Conservation (phyloP, 1,140 invertebrate species). For the Leptestheria dahalacensis region DNA sequence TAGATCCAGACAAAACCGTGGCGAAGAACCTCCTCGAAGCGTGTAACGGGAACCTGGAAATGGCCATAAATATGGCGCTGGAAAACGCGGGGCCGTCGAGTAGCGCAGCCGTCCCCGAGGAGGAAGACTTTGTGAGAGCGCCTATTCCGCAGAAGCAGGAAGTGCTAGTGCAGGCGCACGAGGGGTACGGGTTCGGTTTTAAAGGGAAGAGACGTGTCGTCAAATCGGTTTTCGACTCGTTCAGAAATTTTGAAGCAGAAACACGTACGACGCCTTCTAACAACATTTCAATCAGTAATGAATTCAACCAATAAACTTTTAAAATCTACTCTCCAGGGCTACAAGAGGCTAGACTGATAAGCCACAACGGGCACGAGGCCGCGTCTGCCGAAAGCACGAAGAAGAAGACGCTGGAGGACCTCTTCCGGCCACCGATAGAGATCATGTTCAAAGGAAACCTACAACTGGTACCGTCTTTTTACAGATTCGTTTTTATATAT, state of each 20-base stretch:
- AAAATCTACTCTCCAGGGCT: constrained; percentile 25
- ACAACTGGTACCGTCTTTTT: constrained; percentile 28
- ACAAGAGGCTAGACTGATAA: constrained; percentile 26
- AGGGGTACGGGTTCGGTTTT: constrained; percentile 27
- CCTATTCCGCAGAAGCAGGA: constrained; percentile 48
- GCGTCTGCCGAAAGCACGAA: constrained; percentile 28
- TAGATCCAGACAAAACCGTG: constrained; percentile 20
- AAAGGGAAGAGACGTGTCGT: constrained; percentile 29
- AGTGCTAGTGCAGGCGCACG: constrained; percentile 34
- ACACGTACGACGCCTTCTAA: constrained; percentile 34
- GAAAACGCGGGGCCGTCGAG: constrained; percentile 26
- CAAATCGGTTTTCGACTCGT: constrained; percentile 46
- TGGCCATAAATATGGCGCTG: constrained; percentile 41
- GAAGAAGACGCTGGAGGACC: constrained; percentile 46
- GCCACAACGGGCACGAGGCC: constrained; percentile 27
- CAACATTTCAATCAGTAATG: constrained; percentile 1
- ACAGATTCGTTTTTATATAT: neutral
- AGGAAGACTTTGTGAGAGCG: constrained; percentile 38
- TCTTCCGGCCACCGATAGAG: constrained; percentile 59
- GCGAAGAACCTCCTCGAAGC: constrained; percentile 31
- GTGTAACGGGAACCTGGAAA: constrained; percentile 36
- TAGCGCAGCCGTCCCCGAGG: constrained; percentile 27
- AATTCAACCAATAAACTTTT: constrained; percentile 5
- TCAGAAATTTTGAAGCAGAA: constrained; percentile 47
- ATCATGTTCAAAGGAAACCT: constrained; percentile 51